Evolutionary conservation across 2,888 invertebrate species (phyloP).

Genomic region (Drosophila melanosoma): DNA sequence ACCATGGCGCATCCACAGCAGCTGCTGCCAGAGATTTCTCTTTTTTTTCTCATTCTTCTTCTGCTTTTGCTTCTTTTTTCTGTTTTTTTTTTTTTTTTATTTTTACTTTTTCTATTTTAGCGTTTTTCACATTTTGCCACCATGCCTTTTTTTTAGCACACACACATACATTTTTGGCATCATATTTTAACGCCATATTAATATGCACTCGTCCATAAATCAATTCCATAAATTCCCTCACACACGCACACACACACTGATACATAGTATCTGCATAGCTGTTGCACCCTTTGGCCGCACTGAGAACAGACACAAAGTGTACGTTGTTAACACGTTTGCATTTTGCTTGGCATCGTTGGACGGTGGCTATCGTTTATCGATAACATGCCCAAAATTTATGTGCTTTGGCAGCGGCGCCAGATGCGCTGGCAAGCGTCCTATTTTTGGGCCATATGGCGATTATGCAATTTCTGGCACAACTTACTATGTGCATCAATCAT

Average conservation of each 20-base stretch:
- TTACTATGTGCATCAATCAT: conserved; percentile 13
- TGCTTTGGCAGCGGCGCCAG: conserved; percentile 48
- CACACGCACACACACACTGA: conserved; percentile 5
- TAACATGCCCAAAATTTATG: conserved; percentile 67
- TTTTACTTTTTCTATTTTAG: neutral
- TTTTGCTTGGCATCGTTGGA: conserved; percentile 62
- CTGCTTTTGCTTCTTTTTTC: neutral
- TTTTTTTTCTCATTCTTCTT: neutral
- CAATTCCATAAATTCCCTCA: conserved; percentile 42
- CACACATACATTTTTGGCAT: conserved; percentile 77
- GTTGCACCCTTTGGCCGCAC: conserved; percentile 4
- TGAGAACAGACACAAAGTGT: conserved; percentile 52
- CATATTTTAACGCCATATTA: conserved; percentile 80
- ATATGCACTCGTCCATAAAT: conserved; percentile 76
- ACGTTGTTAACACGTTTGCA: conserved; percentile 79
- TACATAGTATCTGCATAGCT: neutral
- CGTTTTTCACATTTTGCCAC: conserved; percentile 4
- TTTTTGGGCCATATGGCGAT: conserved; percentile 7
- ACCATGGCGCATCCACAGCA: conserved; percentile 42
- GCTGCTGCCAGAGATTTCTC: conserved; percentile 14
- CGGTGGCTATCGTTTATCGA: conserved; percentile 65
- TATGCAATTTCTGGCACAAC: conserved; percentile 5
- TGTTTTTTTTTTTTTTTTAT: conserved; percentile 39
- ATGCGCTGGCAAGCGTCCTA: conserved; percentile 23
- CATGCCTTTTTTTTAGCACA: conserved; percentile 8